These are phyloP conservation scores for Percina caprodes DNA, from an alignment of 2,113 vertebrate species.

Conservation along the genomic window DNA sequence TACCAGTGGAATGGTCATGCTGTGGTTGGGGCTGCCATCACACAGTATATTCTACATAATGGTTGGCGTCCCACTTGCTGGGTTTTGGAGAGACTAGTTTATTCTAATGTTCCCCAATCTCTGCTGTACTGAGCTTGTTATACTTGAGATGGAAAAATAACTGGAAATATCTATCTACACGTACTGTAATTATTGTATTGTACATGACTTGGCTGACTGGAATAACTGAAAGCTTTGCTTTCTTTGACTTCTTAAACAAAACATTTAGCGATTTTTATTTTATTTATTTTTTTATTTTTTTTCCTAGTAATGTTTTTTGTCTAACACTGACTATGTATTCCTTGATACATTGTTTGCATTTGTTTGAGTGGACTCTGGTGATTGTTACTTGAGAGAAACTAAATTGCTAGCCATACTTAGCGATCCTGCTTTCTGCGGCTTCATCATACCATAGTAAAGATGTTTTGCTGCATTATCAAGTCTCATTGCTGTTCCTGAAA, in stretches of 20 bases:
- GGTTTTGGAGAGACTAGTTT: background rate
- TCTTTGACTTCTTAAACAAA: background rate
- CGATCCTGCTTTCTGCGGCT: constrained; percentile 40
- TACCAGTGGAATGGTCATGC: background rate
- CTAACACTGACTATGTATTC: background rate
- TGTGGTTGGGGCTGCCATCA: constrained; percentile 6
- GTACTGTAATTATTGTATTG: background rate
- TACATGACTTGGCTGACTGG: background rate
- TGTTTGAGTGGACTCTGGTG: background rate
- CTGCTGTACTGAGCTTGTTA: constrained; percentile 5
- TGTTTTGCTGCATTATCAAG: constrained; percentile 2
- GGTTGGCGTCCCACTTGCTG: background rate
- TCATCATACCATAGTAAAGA: constrained; percentile 9
- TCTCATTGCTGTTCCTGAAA: constrained; percentile 2
- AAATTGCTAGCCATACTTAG: background rate
- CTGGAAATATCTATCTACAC: background rate
- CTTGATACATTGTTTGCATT: background rate
- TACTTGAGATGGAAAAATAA: background rate
- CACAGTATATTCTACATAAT: background rate
- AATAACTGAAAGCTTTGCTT: background rate
- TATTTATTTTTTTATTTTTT: background rate
- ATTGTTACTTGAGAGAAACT: constrained; percentile 13
- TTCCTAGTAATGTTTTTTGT: background rate
- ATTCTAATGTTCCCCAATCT: background rate
- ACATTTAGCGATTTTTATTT: background rate